A percentile compares a stretch with the other conserved stretches of the same genome.
These are phyloP conservation scores for Acheta domesticus DNA, from an alignment of 2,888 invertebrate genomes.

Conservation along the genomic window DNA sequence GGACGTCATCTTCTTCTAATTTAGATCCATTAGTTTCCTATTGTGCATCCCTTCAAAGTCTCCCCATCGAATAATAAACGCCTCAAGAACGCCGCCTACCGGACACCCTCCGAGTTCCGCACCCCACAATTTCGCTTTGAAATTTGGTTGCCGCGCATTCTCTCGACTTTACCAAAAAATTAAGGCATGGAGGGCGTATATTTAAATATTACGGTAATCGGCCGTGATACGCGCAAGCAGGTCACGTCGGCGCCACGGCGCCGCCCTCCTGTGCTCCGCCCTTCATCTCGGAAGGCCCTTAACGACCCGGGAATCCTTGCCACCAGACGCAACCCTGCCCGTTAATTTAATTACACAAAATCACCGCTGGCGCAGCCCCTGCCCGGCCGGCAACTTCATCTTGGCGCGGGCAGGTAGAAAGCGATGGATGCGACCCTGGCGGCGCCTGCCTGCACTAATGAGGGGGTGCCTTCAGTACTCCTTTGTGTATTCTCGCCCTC, in stretches of 20 bases:
- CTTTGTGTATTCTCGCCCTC: no score
- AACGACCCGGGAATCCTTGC: background rate
- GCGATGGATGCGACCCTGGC: background rate
- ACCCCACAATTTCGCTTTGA: background rate
- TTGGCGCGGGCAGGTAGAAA: background rate
- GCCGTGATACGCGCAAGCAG: background rate
- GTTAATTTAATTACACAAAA: slow-evolving; percentile 10
- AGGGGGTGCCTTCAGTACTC: no score
- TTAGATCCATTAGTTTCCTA: slow-evolving; percentile 1
- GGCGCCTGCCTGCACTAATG: background rate
- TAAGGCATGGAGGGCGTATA: background rate
- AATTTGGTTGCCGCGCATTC: background rate
- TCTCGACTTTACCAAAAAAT: background rate
- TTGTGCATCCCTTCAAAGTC: background rate
- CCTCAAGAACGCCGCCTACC: background rate
- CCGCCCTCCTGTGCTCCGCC: background rate
- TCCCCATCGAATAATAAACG: background rate
- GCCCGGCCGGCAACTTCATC: background rate
- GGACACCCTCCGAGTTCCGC: background rate
- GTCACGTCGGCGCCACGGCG: background rate
- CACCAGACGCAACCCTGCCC: background rate
- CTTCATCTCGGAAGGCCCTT: background rate
- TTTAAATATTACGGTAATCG: slow-evolving; percentile 4
- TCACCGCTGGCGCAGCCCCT: background rate
- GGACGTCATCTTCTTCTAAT: slow-evolving; percentile 1